These are phyloP conservation scores for Ceratina australensis DNA, from an alignment of 1,140 invertebrate genomes.

Conservation along the genomic window DNA sequence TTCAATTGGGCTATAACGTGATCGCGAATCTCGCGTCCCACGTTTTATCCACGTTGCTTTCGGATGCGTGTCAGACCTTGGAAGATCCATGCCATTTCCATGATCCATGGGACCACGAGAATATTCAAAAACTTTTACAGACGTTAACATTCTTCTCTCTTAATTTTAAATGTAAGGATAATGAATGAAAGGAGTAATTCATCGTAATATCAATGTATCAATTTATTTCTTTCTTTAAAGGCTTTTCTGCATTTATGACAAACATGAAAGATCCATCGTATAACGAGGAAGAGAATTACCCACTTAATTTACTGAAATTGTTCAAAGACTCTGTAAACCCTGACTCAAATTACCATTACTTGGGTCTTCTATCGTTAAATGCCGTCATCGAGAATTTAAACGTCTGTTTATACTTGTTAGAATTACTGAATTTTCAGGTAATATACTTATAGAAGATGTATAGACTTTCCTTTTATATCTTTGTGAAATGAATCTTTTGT, in stretches of 20 bases:
- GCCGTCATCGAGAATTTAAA: slow-evolving; percentile 75
- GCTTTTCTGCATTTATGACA: slow-evolving; percentile 72
- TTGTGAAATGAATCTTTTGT: slow-evolving; percentile 40
- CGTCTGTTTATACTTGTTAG: slow-evolving; percentile 68
- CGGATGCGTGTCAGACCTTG: slow-evolving; percentile 66
- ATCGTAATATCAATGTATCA: neutral
- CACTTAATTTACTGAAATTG: slow-evolving; percentile 69
- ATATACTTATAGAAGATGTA: neutral
- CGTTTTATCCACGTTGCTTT: slow-evolving; percentile 72
- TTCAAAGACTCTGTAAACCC: slow-evolving; percentile 65
- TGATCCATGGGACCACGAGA: slow-evolving; percentile 72
- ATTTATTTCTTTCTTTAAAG: slow-evolving; percentile 47
- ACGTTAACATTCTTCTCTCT: slow-evolving; percentile 72
- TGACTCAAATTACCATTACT: slow-evolving; percentile 72
- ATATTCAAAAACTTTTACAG: slow-evolving; percentile 70
- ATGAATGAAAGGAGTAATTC: slow-evolving; percentile 4
- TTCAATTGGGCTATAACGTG: slow-evolving; percentile 65
- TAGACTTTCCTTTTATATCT: neutral
- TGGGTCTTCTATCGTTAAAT: slow-evolving; percentile 72
- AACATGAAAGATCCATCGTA: slow-evolving; percentile 52
- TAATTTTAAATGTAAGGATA: slow-evolving; percentile 73
- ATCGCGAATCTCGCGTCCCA: slow-evolving; percentile 70
- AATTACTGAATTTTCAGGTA: slow-evolving; percentile 74
- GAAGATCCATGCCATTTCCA: slow-evolving; percentile 69
- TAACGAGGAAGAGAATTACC: slow-evolving; percentile 66